These are phyloP conservation scores for Platichthys stellatus DNA, from an alignment of 2,113 vertebrate genomes.

Conservation along the genomic window DNA sequence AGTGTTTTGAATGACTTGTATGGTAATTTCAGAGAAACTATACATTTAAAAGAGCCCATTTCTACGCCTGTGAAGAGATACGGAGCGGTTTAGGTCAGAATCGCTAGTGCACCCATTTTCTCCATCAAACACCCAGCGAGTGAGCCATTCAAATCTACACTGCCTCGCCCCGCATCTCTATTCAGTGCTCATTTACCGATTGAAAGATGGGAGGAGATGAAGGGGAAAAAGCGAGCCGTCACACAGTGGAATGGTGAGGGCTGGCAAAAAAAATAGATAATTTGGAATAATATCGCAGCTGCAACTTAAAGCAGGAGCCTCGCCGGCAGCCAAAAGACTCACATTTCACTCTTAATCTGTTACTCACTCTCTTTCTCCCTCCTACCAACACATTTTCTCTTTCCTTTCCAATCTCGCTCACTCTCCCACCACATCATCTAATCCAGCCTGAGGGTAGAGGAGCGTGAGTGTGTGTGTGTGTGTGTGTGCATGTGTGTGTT, in stretches of 20 bases:
- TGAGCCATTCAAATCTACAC: constrained; percentile 57
- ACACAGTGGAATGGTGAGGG: constrained; percentile 45
- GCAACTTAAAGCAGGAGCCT: constrained; percentile 60
- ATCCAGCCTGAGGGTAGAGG: constrained; percentile 72
- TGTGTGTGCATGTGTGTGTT: constrained; percentile 28
- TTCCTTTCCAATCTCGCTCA: constrained; percentile 63
- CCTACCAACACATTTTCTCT: constrained; percentile 59
- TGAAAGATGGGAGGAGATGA: constrained; percentile 60
- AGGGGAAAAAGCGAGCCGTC: constrained; percentile 33
- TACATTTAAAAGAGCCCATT: constrained; percentile 81
- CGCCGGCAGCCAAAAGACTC: constrained; percentile 62
- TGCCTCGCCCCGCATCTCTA: constrained; percentile 47
- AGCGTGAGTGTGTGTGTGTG: constrained; percentile 25
- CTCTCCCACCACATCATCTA: constrained; percentile 77
- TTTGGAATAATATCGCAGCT: constrained; percentile 58
- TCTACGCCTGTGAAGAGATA: constrained; percentile 67
- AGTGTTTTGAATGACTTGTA: constrained; percentile 71
- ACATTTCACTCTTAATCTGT: constrained; percentile 70
- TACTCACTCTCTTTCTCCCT: constrained; percentile 56
- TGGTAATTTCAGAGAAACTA: constrained; percentile 77
- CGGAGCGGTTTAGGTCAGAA: constrained; percentile 55
- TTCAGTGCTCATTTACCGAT: constrained; percentile 68
- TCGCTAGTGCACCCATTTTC: constrained; percentile 57
- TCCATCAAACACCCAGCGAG: constrained; percentile 66
- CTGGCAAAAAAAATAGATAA: constrained; percentile 34